A percentile compares a stretch with the other conserved stretches of the same genome.
These are phyloP conservation scores for Sapajus apella DNA, from an alignment of 2,113 vertebrate species.

Conservation along the genomic window DNA sequence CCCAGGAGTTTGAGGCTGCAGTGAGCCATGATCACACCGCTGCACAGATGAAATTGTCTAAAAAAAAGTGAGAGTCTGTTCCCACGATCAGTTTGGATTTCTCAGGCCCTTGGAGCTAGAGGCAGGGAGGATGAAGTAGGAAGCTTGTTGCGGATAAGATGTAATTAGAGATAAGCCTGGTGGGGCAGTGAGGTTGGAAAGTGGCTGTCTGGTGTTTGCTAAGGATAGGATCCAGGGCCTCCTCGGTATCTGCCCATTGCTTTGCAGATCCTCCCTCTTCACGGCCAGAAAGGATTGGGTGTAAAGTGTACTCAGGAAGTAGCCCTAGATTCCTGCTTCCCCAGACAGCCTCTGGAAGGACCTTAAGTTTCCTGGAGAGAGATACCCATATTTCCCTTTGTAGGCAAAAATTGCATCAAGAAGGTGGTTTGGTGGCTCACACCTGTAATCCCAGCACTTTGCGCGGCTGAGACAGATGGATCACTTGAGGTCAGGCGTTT, in stretches of 20 bases:
- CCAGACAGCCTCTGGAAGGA: neutral
- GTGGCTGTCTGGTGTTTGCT: neutral
- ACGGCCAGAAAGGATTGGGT: neutral
- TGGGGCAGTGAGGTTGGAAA: neutral
- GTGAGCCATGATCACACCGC: neutral
- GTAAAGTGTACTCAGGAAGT: neutral
- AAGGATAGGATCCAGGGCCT: neutral
- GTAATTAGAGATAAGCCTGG: neutral
- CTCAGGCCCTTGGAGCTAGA: neutral
- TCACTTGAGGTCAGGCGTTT: too few relatives aligned
- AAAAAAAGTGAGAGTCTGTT: neutral
- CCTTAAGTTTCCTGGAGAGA: neutral
- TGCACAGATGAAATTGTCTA: neutral
- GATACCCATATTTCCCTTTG: neutral
- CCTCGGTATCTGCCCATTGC: neutral
- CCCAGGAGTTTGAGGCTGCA: neutral
- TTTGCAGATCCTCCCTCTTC: neutral
- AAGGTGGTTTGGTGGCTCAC: neutral
- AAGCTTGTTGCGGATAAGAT: neutral
- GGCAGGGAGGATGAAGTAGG: neutral
- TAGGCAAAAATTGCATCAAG: neutral
- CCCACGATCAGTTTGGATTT: neutral
- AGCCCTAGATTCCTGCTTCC: neutral
- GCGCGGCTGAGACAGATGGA: too few relatives aligned
- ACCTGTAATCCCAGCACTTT: too few relatives aligned